Base-by-base conservation (phyloP, 92 coral and sea anemone genomes). In the Nematostella vectensis region DNA sequence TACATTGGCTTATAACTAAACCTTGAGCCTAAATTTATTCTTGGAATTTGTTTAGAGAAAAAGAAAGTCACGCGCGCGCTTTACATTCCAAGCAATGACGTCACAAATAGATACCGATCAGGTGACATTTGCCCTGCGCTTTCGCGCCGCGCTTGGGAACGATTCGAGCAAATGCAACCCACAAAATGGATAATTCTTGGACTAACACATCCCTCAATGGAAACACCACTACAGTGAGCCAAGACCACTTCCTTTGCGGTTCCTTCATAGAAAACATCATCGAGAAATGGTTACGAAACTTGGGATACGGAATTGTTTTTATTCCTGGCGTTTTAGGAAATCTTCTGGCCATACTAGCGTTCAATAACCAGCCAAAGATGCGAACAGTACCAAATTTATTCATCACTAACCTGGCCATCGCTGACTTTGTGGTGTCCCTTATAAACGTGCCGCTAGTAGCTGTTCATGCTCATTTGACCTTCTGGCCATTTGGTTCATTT, bases 371-470 rank as follows among this genome's bases (percentile, higher is more conserved):
- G 22, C 80, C 81, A 2, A 71, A 54, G 36, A 82, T 82, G 85
- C 71, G 72, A 55, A 71, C 85, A 1, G 85, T 77, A 1, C 76
- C 91, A 16, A 82, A 82, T 33, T 51, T 82, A 8, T 77, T 71
- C 47, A 82, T 82, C 25, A 80, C 85, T 13, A 82, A 82, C 40
- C 56, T 82, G 25, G 84, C 91, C 4, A 61, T 82, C 43, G 91
- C 85, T 18, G 85, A 82, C 38, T 75, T 80, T 39, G 68, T 82
- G 11, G 85, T 82, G 2, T 82, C 85, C 0, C 52, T 77, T 45
- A 55, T 82, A 3, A 82, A 82, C 45, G 80, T 82, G 11, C 89
- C 85, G 1, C 70, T 74, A 20, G 91, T 80, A 0, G 65, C 85
- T 0, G 55, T 77, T 2, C 74, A 77, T 33, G 91, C 76, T 24